A percentile compares a stretch with the other conserved stretches of the same genome.
Conservation (phyloP, 2,888 invertebrate genomes). For the Pristionchus maxplancki region DNA sequence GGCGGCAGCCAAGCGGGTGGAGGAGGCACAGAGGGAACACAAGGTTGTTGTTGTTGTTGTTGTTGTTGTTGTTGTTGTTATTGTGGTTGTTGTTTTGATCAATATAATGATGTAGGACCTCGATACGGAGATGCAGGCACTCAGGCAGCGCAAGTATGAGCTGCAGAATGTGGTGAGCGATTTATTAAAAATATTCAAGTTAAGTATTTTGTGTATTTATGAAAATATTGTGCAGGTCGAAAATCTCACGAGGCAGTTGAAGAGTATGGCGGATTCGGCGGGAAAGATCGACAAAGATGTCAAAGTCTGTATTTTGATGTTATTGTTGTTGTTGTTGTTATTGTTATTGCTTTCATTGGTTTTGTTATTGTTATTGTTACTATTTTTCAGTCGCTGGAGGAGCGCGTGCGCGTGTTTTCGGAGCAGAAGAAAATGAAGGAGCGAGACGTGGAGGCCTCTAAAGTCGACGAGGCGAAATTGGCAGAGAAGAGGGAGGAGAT, state of each 20-base stretch:
- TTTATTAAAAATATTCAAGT: not conserved
- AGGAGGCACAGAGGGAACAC: not conserved
- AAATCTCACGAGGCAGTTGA: not conserved
- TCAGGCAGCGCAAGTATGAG: not conserved
- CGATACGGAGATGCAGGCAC: not conserved
- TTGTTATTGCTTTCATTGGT: not conserved
- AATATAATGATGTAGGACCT: not conserved
- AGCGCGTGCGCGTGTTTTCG: not conserved
- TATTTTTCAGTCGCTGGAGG: not conserved
- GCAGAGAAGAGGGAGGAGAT: conserved; percentile 2
- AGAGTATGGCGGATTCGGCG: not conserved
- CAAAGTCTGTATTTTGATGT: not conserved
- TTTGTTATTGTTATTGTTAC: no score
- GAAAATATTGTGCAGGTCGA: no score
- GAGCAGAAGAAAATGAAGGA: not conserved
- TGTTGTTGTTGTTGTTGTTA: no score
- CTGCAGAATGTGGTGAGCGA: not conserved
- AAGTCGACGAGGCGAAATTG: conserved; percentile 24
- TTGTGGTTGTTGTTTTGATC: not conserved
- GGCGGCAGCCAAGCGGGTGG: not conserved
- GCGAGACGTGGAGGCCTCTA: not conserved
- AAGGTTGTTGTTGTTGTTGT: no score
- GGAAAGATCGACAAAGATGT: no score
- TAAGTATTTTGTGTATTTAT: no score
- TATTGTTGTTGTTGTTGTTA: not conserved